Evolutionary conservation across 2,888 invertebrate species (phyloP), one percentile per base, ranked within the genome.

Genomic region (Eledona agricola): DNA sequence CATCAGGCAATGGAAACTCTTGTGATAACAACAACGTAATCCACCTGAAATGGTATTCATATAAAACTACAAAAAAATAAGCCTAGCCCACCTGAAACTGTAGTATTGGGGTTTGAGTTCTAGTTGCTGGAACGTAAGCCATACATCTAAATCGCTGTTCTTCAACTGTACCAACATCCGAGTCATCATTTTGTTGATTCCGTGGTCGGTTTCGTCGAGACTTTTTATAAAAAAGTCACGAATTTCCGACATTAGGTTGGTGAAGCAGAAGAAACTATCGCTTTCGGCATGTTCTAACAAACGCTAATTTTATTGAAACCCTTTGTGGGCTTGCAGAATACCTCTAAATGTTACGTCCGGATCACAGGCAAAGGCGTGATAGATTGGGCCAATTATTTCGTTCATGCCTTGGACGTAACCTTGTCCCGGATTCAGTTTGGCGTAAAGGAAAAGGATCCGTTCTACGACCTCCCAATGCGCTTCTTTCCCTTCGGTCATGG

Each of bases 391-490:
- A 28, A 99, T 88, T 65, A 99, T 96, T 78, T 99, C 99, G 79
- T 99, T 99, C 98, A 99, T 99, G 42, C 99, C 99, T 79, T 98
- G 93, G 1, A 94, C 93, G 72, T 93, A 93, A 5, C 96, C 89
- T 72, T 97, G 96, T 0, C 98, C 98, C 0, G 97, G 96, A 80
- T 99, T 99, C 6, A 98, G 81, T 79, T 99, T 99, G 0, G 96
- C 96, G 75, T 98, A 99, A 0, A 99, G 82, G 78, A 99, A 99
- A 50, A 99, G 80, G 75, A 99, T 94, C 54, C 99, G 81, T 74
- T 99, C 96, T 0, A 96, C 92, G 2, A 98, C 96, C 78, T 99
- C 97, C 98, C 98, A 98, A 73, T 98, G 97, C 0, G 96, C 96
- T 76, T 98, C 96, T 64, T 89, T 87, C 0, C 96, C 96, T 67